Percentiles rank a stretch among this genome's conserved stretches.
Conservation (phyloP, 2,888 invertebrate species). For the Mantis religiosa region DNA sequence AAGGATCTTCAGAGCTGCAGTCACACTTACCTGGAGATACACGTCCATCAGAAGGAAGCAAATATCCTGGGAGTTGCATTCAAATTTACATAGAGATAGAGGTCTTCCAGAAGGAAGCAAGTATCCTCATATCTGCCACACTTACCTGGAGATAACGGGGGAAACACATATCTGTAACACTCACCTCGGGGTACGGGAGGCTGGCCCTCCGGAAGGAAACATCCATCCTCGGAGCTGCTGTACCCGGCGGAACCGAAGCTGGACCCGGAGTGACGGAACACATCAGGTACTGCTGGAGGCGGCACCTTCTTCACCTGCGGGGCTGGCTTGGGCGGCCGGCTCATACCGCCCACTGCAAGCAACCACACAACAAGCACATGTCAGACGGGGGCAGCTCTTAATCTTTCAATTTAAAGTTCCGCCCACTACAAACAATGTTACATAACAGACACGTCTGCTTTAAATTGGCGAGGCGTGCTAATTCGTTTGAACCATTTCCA, state of each 20-base stretch:
- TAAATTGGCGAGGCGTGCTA: not conserved
- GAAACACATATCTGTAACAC: no score
- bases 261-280: slow-evolving; percentile 71
- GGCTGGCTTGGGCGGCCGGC: slow-evolving; percentile 75
- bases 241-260: slow-evolving; percentile 75
- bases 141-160: no score
- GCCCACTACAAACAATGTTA: not conserved
- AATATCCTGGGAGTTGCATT: no score
- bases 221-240: slow-evolving; percentile 66
- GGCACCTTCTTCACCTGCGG: slow-evolving; percentile 88
- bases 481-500: not conserved
- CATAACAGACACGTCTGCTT: not conserved
- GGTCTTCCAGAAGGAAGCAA: no score
- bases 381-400: not conserved
- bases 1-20: not conserved
- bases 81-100: no score
- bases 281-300: slow-evolving; percentile 79
- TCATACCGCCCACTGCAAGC: slow-evolving; percentile 83
- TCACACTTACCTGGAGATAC: no score
- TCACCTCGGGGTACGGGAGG: slow-evolving; percentile 14
- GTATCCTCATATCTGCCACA: no score
- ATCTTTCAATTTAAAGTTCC: not conserved
- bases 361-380: slow-evolving; percentile 38
- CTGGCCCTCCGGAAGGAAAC: slow-evolving; percentile 47
- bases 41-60: no score